These are phyloP conservation scores for Micoletzkya japonica DNA, from an alignment of 2,888 invertebrate species.

Conservation along the genomic window DNA sequence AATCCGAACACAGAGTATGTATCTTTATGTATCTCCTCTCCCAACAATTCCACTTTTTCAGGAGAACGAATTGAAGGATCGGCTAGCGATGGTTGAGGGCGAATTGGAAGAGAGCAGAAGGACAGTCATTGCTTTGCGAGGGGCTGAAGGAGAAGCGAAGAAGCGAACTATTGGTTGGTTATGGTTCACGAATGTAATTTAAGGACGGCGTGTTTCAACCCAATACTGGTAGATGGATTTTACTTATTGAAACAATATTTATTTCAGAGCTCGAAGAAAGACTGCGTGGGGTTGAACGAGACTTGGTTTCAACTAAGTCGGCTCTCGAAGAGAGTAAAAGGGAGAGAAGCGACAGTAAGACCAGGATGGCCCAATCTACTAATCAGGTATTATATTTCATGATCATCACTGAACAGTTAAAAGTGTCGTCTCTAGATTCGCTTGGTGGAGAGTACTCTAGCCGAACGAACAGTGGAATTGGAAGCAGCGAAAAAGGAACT, in stretches of 20 bases:
- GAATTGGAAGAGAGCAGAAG: conserved; percentile 22
- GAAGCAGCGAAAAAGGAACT: conserved; percentile 15
- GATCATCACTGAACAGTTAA: background rate
- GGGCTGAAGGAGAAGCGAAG: background rate
- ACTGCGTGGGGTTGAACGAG: conserved; percentile 1
- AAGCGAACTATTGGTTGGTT: too few relatives aligned
- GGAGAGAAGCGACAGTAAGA: conserved; percentile 6
- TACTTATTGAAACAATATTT: too few relatives aligned
- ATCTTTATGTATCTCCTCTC: background rate
- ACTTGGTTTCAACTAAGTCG: background rate
- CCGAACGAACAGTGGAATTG: background rate
- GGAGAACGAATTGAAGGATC: conserved; percentile 21
- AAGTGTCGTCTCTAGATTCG: background rate
- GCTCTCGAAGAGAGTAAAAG: conserved; percentile 13
- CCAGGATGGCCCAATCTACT: background rate
- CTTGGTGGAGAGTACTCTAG: conserved; percentile 9
- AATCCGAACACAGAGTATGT: conserved; percentile 6
- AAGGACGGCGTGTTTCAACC: too few relatives aligned
- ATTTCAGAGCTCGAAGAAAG: conserved; percentile 19
- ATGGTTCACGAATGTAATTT: too few relatives aligned
- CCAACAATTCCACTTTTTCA: background rate
- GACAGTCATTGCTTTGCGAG: too few relatives aligned
- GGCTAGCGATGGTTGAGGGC: conserved; percentile 10
- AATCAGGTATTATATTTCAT: background rate
- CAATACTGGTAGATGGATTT: too few relatives aligned